Base-by-base conservation (phyloP, 2,888 invertebrate species). In the Apocheima hispidaria region DNA sequence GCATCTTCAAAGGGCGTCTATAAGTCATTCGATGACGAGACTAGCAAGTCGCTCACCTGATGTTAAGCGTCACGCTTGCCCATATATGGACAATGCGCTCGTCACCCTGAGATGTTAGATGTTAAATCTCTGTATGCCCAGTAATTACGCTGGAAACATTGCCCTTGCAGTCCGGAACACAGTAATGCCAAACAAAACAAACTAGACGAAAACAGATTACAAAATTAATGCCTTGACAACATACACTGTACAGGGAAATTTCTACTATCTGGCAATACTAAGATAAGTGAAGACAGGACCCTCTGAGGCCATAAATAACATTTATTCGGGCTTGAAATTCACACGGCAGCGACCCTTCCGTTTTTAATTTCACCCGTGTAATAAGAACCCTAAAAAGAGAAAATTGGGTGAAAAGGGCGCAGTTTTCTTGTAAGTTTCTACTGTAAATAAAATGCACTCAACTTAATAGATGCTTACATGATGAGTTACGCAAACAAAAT, bases 231-330 rank as follows among this genome's bases (percentile, higher is more conserved):
- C 10, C n/a, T n/a, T n/a, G n/a, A n/a, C n/a, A n/a, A n/a, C n/a
- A n/a, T n/a, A n/a, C n/a, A n/a, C n/a, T n/a, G n/a, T 43, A 35
- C 23, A n/a, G 20, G 23, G 33, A 26, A 28, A 33, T 33, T n/a
- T 51, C 16, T 54, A 41, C 6, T 14, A 21, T 18, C 40, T 48
- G 56, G 56, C 48, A 53, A 56, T 16, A 21, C 52, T 18, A 41
- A 20, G 16, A 43, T 14, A 41, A 65, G 74, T 61, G 69, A 77
- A 76, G 78, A 76, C 75, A 73, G 71, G 69, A 26, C 66, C 73
- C 79, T 63, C 63, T 72, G 72, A 61, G 68, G 63, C 41, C 61
- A 81, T 87, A 88, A 88, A 87, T 88, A 84, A 86, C 70, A 62
- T 81, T 83, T 83, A 79, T 78, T 71, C 74, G 79, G 72, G 68